Evolutionary conservation across 2,888 invertebrate genomes (phyloP).

Genomic region (Lasioglossum zephyrum): DNA sequence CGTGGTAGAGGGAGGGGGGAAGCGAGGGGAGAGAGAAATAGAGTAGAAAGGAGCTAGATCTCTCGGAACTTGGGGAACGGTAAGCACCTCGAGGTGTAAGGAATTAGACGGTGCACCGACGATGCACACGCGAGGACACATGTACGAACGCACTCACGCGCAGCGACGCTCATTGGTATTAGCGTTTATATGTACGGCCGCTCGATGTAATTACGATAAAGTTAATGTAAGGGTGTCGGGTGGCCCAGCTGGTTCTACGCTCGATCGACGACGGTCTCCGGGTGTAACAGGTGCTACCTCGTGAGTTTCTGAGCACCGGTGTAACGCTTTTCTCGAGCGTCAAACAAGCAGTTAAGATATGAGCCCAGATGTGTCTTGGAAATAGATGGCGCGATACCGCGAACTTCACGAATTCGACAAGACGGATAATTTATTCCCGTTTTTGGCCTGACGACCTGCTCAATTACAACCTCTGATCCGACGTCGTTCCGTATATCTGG

Average conservation of each 20-base stretch:
- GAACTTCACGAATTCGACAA: slow-evolving; percentile 34
- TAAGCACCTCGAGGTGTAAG: slow-evolving; percentile 58
- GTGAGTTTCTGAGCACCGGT: slow-evolving; percentile 68
- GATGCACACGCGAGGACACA: slow-evolving; percentile 33
- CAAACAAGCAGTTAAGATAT: slow-evolving; percentile 50
- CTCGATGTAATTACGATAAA: slow-evolving; percentile 81
- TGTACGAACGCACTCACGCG: slow-evolving; percentile 6
- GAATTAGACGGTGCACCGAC: slow-evolving; percentile 58
- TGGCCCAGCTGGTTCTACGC: slow-evolving; percentile 75
- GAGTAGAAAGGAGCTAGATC: slow-evolving; percentile 26
- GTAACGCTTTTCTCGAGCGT: slow-evolving; percentile 34
- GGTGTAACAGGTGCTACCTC: slow-evolving; percentile 79
- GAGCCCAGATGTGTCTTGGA: slow-evolving; percentile 53
- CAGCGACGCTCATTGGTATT: slow-evolving; percentile 35
- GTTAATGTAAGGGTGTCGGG: slow-evolving; percentile 77
- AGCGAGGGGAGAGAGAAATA: background rate
- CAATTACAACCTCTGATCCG: background rate
- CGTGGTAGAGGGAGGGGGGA: background rate
- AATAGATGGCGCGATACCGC: slow-evolving; percentile 27
- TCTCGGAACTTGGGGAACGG: slow-evolving; percentile 44
- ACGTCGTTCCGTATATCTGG: background rate
- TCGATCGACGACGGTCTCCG: slow-evolving; percentile 66
- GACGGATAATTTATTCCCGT: background rate
- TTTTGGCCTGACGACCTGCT: background rate
- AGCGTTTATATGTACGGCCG: slow-evolving; percentile 52